Conservation (phyloP, 2,113 vertebrate genomes). For the Procavia capensis region DNA sequence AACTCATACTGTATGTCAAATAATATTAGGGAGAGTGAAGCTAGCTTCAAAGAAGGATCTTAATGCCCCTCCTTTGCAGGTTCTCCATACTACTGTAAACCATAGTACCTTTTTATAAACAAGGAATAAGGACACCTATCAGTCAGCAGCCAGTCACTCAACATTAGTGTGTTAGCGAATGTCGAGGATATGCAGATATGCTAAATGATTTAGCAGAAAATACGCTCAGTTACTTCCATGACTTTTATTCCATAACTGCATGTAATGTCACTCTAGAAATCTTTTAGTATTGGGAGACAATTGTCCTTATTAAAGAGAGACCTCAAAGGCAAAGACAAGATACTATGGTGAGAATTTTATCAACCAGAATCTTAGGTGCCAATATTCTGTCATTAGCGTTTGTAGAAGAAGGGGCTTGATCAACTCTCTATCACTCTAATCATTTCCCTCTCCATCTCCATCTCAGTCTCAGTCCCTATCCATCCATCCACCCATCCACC, state of each 20-base stretch:
- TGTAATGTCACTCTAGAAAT: slow-evolving; percentile 37
- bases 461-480: neutral
- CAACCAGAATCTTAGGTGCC: neutral
- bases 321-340: neutral
- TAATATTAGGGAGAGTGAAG: neutral
- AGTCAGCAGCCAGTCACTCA: slow-evolving; percentile 52
- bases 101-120: slow-evolving; percentile 17
- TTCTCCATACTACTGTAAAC: slow-evolving; percentile 8
- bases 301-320: slow-evolving; percentile 22
- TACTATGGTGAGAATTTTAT: neutral
- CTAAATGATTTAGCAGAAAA: slow-evolving; percentile 50
- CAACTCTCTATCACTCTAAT: neutral
- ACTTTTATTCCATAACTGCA: slow-evolving; percentile 36
- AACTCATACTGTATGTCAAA: neutral
- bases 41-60: neutral
- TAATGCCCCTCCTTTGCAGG: neutral
- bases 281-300: neutral
- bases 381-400: neutral
- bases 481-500: too few relatives aligned
- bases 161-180: slow-evolving; percentile 43
- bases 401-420: neutral
- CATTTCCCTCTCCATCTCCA: neutral
- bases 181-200: slow-evolving; percentile 38
- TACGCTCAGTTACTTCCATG: slow-evolving; percentile 33
- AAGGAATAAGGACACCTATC: slow-evolving; percentile 29